Base-by-base conservation (phyloP, 2,113 vertebrate species). In the Felis chaus region DNA sequence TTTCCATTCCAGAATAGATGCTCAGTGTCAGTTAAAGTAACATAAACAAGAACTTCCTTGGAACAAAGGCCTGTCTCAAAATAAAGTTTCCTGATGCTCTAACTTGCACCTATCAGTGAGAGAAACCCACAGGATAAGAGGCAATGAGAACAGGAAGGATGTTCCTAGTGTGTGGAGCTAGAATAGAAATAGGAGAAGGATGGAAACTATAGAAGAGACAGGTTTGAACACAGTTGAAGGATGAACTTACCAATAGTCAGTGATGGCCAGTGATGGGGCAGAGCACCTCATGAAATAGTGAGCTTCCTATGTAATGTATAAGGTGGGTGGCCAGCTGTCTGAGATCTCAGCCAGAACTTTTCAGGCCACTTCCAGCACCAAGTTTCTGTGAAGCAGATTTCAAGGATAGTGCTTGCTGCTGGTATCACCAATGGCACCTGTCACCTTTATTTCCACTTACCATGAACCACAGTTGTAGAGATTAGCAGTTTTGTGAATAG, bases 1-100 rank as follows among this genome's bases (percentile, higher is more conserved):
- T 95, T 95, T 71, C 87, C 66, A 74, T 25, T 95, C 68, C 79
- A 87, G 19, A 95, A n/a, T 29, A 91, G 15, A 23, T 76, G 18
- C 18, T 93, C 29, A 23, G 18, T 94, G 79, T 89, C 73, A 92
- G 45, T 94, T 95, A 92, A 97, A 89, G 21, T 65, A 87, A 29
- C n/a, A 21, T 65, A 82, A 85, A 45, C 33, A 61, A 89, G 45
- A 86, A 80, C 69, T 82, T 78, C 78, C 82, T 97, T 91, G 41
- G 27, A 94, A 45, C 88, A 45, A 45, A 45, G 29, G 19, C 41
- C 45, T 89, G 23, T 78, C 93, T 97, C 69, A 92, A 93, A 95
- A 86, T 93, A 31, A 8, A 65, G 31, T 91, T 92, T 9, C 4
- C 29, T 87, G 33, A 23, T 89, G 91, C 15, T 74, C 66, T 93